Evolutionary conservation across 1,140 invertebrate species (phyloP).

Genomic region (Zaprionus vittiger): DNA sequence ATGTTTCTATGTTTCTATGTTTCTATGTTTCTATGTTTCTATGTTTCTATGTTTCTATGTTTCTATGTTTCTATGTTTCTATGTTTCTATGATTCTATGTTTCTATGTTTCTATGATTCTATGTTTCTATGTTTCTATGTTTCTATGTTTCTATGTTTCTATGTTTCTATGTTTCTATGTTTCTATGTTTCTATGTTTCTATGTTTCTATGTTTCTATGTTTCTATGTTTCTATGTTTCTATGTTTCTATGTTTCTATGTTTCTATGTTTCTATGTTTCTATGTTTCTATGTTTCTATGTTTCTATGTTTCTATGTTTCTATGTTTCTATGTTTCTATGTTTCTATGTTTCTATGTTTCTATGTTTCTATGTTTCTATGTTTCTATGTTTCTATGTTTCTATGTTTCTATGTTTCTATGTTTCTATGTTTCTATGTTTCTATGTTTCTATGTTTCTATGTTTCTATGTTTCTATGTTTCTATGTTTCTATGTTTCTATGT

Average conservation of each 20-base stretch:
- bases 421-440: no score
- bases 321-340: no score
- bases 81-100: background rate
- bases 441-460: no score
- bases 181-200: background rate
- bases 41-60: background rate
- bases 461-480: no score
- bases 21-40: background rate
- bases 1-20: background rate
- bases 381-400: no score
- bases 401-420: no score
- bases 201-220: background rate
- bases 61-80: background rate
- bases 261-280: background rate
- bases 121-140: slow-evolving; percentile 1
- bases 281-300: background rate
- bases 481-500: no score
- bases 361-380: no score
- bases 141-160: background rate
- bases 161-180: background rate
- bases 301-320: no score
- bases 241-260: background rate
- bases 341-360: no score
- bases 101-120: background rate
- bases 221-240: background rate